Evolutionary conservation across 2,113 vertebrate species (phyloP).

Genomic region (Cacatua alba): DNA sequence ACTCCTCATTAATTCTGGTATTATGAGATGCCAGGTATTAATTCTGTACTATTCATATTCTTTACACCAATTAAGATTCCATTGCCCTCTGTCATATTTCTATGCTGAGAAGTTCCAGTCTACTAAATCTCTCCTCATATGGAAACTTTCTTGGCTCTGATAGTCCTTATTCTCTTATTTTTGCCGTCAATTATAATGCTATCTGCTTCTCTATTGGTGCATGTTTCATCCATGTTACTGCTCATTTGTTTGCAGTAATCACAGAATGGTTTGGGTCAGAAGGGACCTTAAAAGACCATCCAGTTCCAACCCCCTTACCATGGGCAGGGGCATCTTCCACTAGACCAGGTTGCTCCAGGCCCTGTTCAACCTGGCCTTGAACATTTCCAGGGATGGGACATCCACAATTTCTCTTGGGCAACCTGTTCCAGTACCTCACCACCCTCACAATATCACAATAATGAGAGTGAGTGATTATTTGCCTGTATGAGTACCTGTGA

Average conservation of each 20-base stretch:
- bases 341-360: neutral
- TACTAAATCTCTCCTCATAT: neutral
- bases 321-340: neutral
- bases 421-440: neutral
- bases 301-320: neutral
- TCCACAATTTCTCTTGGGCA: neutral
- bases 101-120: neutral
- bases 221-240: neutral
- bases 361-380: neutral
- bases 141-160: neutral
- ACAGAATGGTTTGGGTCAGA: neutral
- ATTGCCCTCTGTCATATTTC: neutral
- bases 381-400: neutral
- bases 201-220: neutral
- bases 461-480: neutral
- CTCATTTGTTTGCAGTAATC: neutral
- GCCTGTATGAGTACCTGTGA: neutral
- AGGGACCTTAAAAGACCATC: neutral
- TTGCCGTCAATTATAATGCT: neutral
- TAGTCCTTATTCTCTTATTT: neutral
- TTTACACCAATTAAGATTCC: neutral
- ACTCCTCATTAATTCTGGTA: neutral
- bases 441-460: neutral
- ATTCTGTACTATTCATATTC: neutral
- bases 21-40: neutral